These are phyloP conservation scores for Acyrthosiphon pisum DNA, from an alignment of 1,140 invertebrate genomes.

Conservation along the genomic window DNA sequence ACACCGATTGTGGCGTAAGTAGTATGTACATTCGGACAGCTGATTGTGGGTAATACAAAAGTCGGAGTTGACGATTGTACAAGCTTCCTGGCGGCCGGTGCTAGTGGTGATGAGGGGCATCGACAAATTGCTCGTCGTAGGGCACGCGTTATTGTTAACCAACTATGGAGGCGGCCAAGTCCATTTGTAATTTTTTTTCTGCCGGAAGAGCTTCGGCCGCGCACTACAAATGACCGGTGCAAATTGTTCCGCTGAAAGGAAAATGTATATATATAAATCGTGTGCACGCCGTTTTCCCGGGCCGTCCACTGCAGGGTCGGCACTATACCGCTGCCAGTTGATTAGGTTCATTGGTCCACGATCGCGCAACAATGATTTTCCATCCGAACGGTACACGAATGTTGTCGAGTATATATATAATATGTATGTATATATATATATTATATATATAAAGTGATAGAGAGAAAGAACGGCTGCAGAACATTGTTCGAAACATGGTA, in stretches of 20 bases:
- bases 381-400: not conserved
- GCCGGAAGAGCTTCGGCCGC: not conserved
- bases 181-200: slow-evolving; percentile 7
- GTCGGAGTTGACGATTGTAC: not conserved
- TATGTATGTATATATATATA: too few species aligned
- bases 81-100: not conserved
- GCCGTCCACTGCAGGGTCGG: not conserved
- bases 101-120: not conserved
- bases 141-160: not conserved
- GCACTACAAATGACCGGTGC: not conserved
- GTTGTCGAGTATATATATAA: not conserved
- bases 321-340: slow-evolving; percentile 10
- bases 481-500: slow-evolving; percentile 21
- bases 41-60: not conserved
- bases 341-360: slow-evolving; percentile 23
- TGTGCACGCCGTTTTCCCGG: not conserved
- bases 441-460: not conserved
- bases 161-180: not conserved
- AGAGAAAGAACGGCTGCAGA: not conserved
- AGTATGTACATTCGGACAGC: not conserved
- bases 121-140: not conserved
- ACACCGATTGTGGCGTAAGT: not conserved
- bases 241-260: not conserved
- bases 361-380: slow-evolving; percentile 2
- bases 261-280: not conserved